phyloP scores from a whole-genome alignment of 2,888 invertebrate species.

The Tenthredo notha region DNA sequence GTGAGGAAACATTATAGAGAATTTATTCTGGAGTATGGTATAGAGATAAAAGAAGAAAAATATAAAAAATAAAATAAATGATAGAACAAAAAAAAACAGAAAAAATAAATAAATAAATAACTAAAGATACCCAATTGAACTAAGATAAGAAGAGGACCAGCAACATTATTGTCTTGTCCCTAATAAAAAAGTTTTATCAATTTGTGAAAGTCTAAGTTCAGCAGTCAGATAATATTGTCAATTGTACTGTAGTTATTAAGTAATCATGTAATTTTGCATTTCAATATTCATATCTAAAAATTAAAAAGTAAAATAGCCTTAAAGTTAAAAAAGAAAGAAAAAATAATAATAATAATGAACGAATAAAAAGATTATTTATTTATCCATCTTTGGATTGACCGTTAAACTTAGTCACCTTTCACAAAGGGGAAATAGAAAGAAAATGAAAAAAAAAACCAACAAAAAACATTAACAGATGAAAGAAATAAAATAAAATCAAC shows the following conservation, averaged over 20 bases:
- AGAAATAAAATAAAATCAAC: slow-evolving; percentile 24
- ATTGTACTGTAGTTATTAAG: slow-evolving; percentile 48
- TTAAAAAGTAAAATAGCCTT: slow-evolving; percentile 29
- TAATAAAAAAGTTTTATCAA: neutral
- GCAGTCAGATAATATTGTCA: slow-evolving; percentile 39
- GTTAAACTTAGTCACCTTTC: slow-evolving; percentile 37
- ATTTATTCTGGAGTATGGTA: slow-evolving; percentile 20
- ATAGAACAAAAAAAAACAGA: neutral
- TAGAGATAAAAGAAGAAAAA: neutral
- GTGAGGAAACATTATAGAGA: slow-evolving; percentile 12
- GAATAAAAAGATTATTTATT: slow-evolving; percentile 48
- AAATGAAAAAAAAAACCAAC: neutral
- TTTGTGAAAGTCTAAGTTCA: slow-evolving; percentile 46
- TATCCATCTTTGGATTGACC: slow-evolving; percentile 31
- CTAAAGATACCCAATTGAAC: slow-evolving; percentile 1
- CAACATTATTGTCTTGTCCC: neutral
- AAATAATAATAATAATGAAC: neutral
- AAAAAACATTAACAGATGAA: slow-evolving; percentile 46
- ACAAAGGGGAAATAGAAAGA: slow-evolving; percentile 46
- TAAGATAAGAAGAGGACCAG: slow-evolving; percentile 24
- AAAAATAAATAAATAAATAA: neutral
- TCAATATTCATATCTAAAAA: slow-evolving; percentile 42
- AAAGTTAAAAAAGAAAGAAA: neutral
- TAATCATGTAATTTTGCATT: slow-evolving; percentile 34
- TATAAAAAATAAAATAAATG: neutral